Conservation (phyloP, 92 coral and sea anemone genomes). For the Phenganax stokvisi region DNA sequence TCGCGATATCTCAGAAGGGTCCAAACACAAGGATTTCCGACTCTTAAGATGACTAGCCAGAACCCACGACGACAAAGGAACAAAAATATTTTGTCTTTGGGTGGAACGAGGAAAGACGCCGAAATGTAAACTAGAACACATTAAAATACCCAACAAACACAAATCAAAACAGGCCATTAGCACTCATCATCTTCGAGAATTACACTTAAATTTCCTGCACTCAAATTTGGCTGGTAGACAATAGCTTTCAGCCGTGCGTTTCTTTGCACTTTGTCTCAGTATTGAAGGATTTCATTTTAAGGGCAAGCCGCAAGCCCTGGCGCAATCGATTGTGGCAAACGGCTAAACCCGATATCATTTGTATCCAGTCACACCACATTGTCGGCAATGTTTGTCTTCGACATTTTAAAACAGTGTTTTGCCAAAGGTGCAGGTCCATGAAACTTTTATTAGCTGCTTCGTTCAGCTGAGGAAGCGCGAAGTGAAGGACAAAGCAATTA, state of each 20-base stretch:
- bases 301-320: slow-evolving; percentile 18
- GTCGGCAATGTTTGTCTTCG: slow-evolving; percentile 36
- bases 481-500: too few species aligned
- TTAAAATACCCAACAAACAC: slow-evolving; percentile 11
- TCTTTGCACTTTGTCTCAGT: background rate
- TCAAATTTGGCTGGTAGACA: slow-evolving; percentile 14
- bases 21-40: slow-evolving; percentile 7
- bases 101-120: slow-evolving; percentile 5
- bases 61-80: background rate
- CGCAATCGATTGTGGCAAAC: slow-evolving; percentile 8
- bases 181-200: slow-evolving; percentile 22
- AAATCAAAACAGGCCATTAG: slow-evolving; percentile 12
- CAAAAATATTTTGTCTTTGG: slow-evolving; percentile 13
- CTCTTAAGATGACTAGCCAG: background rate
- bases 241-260: slow-evolving; percentile 10
- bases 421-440: slow-evolving; percentile 35
- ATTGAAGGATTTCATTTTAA: background rate
- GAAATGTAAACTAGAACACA: slow-evolving; percentile 19
- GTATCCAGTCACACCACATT: slow-evolving; percentile 1
- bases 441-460: slow-evolving; percentile 26
- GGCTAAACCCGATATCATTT: slow-evolving; percentile 6
- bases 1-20: background rate
- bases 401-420: slow-evolving; percentile 29
- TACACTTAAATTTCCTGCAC: slow-evolving; percentile 24
- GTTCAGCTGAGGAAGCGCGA: slow-evolving; percentile 3